Percentiles rank a stretch among this genome's conserved stretches.
Evolutionary conservation across 2,797 vertebrate species (phyloP).

Genomic region (Hirundo rustica): DNA sequence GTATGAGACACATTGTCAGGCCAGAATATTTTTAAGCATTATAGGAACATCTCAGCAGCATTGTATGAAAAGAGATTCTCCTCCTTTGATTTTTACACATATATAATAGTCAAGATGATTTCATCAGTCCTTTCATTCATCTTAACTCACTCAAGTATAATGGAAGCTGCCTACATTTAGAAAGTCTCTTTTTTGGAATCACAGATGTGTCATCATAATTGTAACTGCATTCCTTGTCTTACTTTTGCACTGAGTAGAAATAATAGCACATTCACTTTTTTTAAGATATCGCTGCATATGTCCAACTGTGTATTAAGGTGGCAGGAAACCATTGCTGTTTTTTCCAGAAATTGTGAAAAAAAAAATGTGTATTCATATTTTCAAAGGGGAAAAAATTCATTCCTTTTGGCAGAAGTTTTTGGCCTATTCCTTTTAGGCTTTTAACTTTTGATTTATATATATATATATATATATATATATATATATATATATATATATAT

Average conservation of each 20-base stretch:
- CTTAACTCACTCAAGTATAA: neutral
- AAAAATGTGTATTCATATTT: neutral
- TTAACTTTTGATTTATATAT: neutral
- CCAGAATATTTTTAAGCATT: neutral
- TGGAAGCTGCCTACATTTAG: constrained; percentile 7
- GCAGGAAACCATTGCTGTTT: neutral
- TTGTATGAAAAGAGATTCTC: neutral
- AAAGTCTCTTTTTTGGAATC: constrained; percentile 26
- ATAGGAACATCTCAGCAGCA: neutral
- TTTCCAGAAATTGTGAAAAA: neutral
- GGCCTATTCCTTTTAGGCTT: neutral
- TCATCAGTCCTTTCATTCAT: constrained; percentile 44
- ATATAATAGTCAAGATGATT: constrained; percentile 15
- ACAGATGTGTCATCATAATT: constrained; percentile 16
- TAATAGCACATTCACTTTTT: neutral
- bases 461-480: too few species aligned
- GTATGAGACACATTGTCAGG: neutral
- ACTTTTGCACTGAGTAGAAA: constrained; percentile 14
- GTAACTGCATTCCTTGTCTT: neutral
- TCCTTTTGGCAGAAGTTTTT: neutral
- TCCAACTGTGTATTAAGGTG: neutral
- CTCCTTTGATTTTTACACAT: neutral
- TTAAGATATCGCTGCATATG: neutral
- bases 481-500: too few species aligned
- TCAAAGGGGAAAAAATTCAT: neutral